phyloP scores from a whole-genome alignment of 1,140 invertebrate genomes.

The Melanaphis sacchari region DNA sequence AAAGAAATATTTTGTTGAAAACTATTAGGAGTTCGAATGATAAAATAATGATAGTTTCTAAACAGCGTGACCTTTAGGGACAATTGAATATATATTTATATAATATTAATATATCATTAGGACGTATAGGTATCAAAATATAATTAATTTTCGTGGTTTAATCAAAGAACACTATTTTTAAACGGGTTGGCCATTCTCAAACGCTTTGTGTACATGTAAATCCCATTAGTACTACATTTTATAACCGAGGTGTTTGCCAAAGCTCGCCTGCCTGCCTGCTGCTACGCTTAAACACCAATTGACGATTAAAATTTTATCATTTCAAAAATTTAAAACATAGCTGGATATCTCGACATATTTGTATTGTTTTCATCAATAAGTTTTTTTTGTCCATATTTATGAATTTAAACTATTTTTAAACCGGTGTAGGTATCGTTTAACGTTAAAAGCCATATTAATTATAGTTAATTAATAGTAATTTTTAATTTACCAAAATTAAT shows the following conservation, averaged over 20 bases:
- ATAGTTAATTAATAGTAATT: too few species aligned
- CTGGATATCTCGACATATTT: not conserved
- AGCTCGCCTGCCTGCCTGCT: not conserved
- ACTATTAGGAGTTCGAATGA: too few species aligned
- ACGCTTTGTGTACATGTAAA: not conserved
- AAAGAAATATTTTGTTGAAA: not conserved
- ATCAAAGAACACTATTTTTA: not conserved
- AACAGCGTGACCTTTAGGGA: not conserved
- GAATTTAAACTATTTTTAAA: not conserved
- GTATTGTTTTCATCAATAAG: too few species aligned
- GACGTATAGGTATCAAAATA: not conserved
- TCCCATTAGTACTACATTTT: not conserved
- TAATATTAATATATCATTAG: not conserved
- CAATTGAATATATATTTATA: not conserved
- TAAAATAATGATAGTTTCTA: not conserved
- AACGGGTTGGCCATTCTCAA: not conserved
- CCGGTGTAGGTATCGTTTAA: not conserved
- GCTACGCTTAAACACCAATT: not conserved
- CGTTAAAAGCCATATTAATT: too few species aligned
- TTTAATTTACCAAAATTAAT: too few species aligned
- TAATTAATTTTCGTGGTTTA: not conserved
- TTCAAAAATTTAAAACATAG: not conserved
- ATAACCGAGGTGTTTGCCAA: not conserved
- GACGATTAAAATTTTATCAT: not conserved
- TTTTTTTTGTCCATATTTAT: not conserved